Base-by-base conservation (phyloP, 2,888 invertebrate genomes). In the Lasioglossum pauxillum region DNA sequence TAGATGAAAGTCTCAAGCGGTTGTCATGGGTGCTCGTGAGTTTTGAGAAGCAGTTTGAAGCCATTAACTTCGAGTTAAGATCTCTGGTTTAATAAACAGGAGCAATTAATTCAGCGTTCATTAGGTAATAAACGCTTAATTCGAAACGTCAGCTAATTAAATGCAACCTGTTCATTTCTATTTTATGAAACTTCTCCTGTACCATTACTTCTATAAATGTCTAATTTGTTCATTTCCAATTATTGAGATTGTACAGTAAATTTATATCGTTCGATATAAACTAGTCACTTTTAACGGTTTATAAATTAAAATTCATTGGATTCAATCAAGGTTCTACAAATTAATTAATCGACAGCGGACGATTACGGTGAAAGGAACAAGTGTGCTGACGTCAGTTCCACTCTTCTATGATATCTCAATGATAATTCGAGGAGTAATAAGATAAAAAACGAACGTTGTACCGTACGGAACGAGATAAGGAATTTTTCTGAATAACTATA, bases 331-430 rank as follows among this genome's bases (percentile, higher is more conserved):
- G 16, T 3, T 67, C 67, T 67, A 35, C 35, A 35, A 0, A 67
- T 67, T 19, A 57, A 71, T 78, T 31, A 16, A 71, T 14, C 0
- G 67, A 78, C 41, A 10, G n/a, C 4, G n/a, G n/a, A 19, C 69
- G 16, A 53, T 78, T 16, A 44, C 69, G 53, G 41, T 71, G 27
- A 35, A 76, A 76, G 76, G 76, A 53, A 53, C 14, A 53, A 73
- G 46, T 19, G 14, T 73, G 12, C 53, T 75, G 35, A 75, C n/a
- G 38, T 53, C 67, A 35, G 35, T 35, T 35, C 19, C 31, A 31
- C 67, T 2, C 19, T 67, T 27, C 60, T 27, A 27, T 60, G 27
- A 27, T 27, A 27, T 60, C 1, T n/a, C 3, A 57, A 57, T n/a
- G 57, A 12, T 57, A 46, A 46, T 46, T 53, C 49, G 23, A 53